Percentiles rank a stretch among this genome's conserved stretches.
These are phyloP conservation scores for Harmothoe impar DNA, from an alignment of 2,888 invertebrate species.

Conservation along the genomic window DNA sequence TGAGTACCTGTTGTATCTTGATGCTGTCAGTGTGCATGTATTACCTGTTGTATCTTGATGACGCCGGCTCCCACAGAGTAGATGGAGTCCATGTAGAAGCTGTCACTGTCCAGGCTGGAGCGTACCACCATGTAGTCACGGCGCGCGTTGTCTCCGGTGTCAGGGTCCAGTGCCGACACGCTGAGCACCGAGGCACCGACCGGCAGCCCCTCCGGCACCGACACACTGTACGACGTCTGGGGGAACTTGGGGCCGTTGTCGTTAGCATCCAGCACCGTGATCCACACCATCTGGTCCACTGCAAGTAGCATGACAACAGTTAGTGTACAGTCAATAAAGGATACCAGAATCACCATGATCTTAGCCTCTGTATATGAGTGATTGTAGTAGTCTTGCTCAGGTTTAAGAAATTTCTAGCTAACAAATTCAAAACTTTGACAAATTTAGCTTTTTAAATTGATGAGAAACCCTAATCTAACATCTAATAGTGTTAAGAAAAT, in stretches of 20 bases:
- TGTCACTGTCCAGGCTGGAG: constrained; percentile 39
- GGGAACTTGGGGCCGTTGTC: constrained; percentile 75
- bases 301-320: too few relatives aligned
- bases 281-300: constrained; percentile 60
- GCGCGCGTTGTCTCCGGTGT: constrained; percentile 66
- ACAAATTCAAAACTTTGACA: too few relatives aligned
- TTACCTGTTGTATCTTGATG: constrained; percentile 69
- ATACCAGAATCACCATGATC: not conserved
- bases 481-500: not conserved
- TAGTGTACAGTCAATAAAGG: too few relatives aligned
- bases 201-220: constrained; percentile 67
- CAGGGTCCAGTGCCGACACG: constrained; percentile 67
- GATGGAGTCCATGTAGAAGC: constrained; percentile 70
- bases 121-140: constrained; percentile 65
- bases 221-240: constrained; percentile 50
- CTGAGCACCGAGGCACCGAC: constrained; percentile 65
- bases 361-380: too few relatives aligned
- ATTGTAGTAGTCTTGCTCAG: too few relatives aligned
- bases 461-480: too few relatives aligned
- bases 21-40: too few relatives aligned
- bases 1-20: too few relatives aligned
- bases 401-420: too few relatives aligned
- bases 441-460: not conserved
- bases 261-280: constrained; percentile 68
- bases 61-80: constrained; percentile 66